These are phyloP conservation scores for Muscidifurax raptorellus DNA, from an alignment of 1,140 invertebrate species.

Conservation along the genomic window DNA sequence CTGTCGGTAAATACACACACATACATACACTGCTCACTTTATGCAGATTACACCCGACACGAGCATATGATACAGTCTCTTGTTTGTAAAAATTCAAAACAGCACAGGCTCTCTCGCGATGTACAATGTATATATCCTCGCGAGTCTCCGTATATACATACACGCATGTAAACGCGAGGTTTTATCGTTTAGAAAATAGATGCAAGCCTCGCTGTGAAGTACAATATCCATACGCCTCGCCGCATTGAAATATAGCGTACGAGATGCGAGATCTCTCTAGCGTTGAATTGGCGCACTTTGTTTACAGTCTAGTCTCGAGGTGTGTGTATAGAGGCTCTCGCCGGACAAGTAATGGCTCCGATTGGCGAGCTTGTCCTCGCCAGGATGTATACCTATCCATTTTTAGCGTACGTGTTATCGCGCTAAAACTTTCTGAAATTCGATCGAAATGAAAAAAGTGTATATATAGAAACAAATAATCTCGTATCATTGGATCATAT, in stretches of 20 bases:
- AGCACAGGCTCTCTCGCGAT: background rate
- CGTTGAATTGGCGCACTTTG: slow-evolving; percentile 40
- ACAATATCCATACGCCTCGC: background rate
- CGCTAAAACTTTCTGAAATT: background rate
- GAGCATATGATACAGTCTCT: background rate
- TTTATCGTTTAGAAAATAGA: background rate
- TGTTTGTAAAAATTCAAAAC: background rate
- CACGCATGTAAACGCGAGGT: background rate
- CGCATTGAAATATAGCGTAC: slow-evolving; percentile 33
- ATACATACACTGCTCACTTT: background rate
- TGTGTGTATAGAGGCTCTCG: background rate
- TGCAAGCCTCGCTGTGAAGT: background rate
- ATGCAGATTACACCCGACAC: background rate
- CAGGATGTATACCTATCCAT: background rate
- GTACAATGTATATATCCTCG: background rate
- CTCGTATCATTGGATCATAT: too few species aligned
- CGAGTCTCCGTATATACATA: background rate
- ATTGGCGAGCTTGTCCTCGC: slow-evolving; percentile 54
- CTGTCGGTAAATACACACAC: too few species aligned
- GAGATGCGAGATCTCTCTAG: slow-evolving; percentile 20
- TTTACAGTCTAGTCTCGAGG: slow-evolving; percentile 1
- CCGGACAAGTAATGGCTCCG: slow-evolving; percentile 47
- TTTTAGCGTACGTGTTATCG: background rate
- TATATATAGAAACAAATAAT: too few species aligned
- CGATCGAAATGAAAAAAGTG: background rate